Conservation (phyloP, 2,888 invertebrate genomes). For the Sphecodes monilicornis region DNA sequence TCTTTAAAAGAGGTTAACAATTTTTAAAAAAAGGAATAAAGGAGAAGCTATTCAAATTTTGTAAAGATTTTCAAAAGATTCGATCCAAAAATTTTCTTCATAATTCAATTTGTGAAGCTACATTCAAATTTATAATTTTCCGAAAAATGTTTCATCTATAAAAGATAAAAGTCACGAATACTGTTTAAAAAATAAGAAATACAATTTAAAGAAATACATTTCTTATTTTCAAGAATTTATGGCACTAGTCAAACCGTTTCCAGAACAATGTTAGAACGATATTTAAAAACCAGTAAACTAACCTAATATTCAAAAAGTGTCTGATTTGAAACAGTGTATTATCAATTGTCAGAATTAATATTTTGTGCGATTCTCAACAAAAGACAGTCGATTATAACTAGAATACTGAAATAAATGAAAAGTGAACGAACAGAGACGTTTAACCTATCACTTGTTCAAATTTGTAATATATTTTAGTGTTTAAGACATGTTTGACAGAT, state of each 20-base stretch:
- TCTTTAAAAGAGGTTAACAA: not conserved
- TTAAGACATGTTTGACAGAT: not conserved
- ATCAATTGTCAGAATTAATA: not conserved
- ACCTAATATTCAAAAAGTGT: conserved; percentile 18
- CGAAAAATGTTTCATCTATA: not conserved
- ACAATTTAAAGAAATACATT: not conserved
- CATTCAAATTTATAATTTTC: not conserved
- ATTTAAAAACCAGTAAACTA: conserved; percentile 28
- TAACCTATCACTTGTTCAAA: conserved; percentile 43
- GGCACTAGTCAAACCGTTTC: conserved; percentile 1
- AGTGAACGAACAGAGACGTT: not conserved
- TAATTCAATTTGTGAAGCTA: not conserved
- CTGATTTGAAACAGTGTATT: not conserved
- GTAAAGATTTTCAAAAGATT: not conserved
- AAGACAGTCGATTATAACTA: not conserved
- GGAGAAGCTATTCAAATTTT: not conserved
- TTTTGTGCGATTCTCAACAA: not conserved
- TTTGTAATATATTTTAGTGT: not conserved
- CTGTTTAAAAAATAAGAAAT: not conserved
- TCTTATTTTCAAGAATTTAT: not conserved
- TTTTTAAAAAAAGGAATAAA: not conserved
- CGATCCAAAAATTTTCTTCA: not conserved
- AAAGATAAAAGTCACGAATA: not conserved
- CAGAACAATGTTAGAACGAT: not conserved
- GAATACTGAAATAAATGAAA: not conserved